Conservation (phyloP, 2,113 vertebrate species). For the Carassius auratus region DNA sequence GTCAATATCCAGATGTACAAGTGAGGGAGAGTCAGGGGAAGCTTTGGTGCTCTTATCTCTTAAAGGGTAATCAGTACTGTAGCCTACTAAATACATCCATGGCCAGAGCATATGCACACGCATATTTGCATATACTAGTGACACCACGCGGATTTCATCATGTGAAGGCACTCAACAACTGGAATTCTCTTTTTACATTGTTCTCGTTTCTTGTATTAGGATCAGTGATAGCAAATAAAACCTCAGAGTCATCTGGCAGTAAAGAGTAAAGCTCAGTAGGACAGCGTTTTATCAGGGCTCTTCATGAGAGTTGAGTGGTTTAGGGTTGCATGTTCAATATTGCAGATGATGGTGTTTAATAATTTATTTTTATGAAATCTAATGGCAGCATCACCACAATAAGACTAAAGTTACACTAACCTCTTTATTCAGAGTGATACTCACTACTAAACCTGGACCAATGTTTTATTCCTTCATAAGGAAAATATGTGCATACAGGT, state of each 20-base stretch:
- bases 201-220: not conserved
- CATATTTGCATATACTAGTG: not conserved
- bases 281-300: conserved; percentile 45
- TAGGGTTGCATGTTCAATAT: conserved; percentile 63
- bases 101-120: not conserved
- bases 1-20: not conserved
- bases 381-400: conserved; percentile 38
- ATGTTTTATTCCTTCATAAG: not conserved
- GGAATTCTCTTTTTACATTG: not conserved
- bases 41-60: not conserved
- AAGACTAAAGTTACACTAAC: conserved; percentile 33
- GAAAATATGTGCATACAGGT: not conserved
- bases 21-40: not conserved
- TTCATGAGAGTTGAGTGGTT: conserved; percentile 59
- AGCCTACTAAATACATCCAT: not conserved
- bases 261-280: conserved; percentile 61
- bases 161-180: not conserved
- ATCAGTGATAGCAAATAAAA: conserved; percentile 22
- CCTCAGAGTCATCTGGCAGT: conserved; percentile 56
- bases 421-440: not conserved
- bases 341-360: conserved; percentile 71
- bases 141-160: not conserved
- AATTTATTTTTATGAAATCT: conserved; percentile 63
- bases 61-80: conserved; percentile 21
- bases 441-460: not conserved